These are phyloP conservation scores for Callionymus lyra DNA, from an alignment of 2,113 vertebrate species.

Conservation along the genomic window DNA sequence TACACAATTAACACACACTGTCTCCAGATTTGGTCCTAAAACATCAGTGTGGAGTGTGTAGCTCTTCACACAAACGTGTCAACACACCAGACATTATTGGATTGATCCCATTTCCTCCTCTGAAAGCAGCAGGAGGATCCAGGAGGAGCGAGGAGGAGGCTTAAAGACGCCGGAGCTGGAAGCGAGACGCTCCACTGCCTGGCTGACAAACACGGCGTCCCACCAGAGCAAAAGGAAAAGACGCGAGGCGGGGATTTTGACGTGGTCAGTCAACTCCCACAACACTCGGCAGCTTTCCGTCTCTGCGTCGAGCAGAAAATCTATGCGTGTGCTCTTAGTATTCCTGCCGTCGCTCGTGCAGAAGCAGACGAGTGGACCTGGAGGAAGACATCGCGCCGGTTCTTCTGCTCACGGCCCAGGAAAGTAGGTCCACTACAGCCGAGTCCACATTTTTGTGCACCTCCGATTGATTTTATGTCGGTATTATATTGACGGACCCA, in stretches of 20 bases:
- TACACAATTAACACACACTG: no score
- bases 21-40: no score
- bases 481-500: no score
- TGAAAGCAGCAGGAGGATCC: slow-evolving; percentile 20
- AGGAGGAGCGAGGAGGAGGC: slow-evolving; percentile 24
- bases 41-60: neutral
- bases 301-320: slow-evolving; percentile 56
- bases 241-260: slow-evolving; percentile 64
- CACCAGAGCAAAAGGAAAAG: slow-evolving; percentile 54
- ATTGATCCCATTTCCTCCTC: slow-evolving; percentile 40
- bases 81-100: slow-evolving; percentile 16
- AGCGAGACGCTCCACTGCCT: slow-evolving; percentile 67
- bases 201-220: slow-evolving; percentile 71
- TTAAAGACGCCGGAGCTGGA: slow-evolving; percentile 44
- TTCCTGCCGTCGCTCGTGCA: slow-evolving; percentile 63
- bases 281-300: slow-evolving; percentile 36
- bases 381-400: no score
- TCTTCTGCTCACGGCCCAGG: no score
- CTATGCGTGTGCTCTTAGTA: slow-evolving; percentile 68
- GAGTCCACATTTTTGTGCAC: no score
- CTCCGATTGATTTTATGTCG: no score
- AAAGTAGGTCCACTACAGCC: no score
- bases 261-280: slow-evolving; percentile 58
- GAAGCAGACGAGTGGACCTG: slow-evolving; percentile 43
- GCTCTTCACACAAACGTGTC: slow-evolving; percentile 1